A percentile compares a stretch with the other conserved stretches of the same genome.
These are phyloP conservation scores for Solen grandis DNA, from an alignment of 1,140 invertebrate species.

Conservation along the genomic window DNA sequence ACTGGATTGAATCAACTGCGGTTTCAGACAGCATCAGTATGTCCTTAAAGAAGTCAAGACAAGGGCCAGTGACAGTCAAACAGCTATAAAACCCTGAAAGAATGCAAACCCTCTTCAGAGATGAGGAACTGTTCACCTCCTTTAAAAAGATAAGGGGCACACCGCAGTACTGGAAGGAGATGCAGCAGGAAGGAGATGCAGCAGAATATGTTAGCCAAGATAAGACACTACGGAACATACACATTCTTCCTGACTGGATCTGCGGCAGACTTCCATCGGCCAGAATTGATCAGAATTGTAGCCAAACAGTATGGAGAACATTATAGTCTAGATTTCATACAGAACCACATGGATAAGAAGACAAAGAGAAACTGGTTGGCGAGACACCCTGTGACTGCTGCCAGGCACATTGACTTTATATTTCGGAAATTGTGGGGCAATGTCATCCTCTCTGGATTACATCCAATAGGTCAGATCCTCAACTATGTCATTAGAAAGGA, in stretches of 20 bases:
- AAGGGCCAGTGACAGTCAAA: too few relatives aligned
- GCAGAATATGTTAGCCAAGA: neutral
- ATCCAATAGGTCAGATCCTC: conserved; percentile 42
- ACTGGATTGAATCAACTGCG: too few relatives aligned
- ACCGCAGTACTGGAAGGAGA: neutral
- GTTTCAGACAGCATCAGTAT: too few relatives aligned
- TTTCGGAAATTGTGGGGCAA: neutral
- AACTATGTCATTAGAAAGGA: conserved; percentile 48
- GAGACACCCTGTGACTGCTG: neutral
- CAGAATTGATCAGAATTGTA: too few relatives aligned
- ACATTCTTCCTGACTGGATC: too few relatives aligned
- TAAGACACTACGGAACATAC: too few relatives aligned
- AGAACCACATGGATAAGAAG: neutral
- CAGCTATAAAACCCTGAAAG: neutral
- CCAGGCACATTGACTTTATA: neutral
- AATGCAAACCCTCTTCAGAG: neutral
- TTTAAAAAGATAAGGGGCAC: neutral
- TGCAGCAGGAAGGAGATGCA: neutral
- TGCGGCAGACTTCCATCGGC: too few relatives aligned
- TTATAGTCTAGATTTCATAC: neutral
- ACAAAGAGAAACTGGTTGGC: neutral
- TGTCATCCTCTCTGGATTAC: conserved; percentile 38
- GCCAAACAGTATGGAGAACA: too few relatives aligned
- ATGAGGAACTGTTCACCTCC: neutral
- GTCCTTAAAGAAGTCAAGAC: too few relatives aligned